phyloP scores from a whole-genome alignment of 2,113 vertebrate genomes.

The Panthera leo region DNA sequence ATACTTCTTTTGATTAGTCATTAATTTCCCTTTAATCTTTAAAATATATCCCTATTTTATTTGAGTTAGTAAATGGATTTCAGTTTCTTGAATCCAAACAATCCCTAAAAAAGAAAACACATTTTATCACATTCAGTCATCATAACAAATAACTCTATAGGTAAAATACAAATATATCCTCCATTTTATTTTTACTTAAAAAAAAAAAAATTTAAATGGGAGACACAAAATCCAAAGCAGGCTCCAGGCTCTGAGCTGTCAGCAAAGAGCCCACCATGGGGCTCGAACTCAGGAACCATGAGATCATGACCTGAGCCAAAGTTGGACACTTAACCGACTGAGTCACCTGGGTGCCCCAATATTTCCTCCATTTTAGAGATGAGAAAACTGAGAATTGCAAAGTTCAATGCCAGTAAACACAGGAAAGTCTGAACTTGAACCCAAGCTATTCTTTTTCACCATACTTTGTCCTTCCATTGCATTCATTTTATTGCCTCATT shows the following conservation, averaged over 20 bases:
- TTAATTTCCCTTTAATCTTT: not conserved
- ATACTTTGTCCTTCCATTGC: not conserved
- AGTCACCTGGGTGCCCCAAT: not conserved
- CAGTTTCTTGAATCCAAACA: not conserved
- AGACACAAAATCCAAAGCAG: too few species aligned
- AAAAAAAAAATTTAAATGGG: too few species aligned
- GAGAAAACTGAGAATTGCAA: not conserved
- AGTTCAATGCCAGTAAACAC: not conserved
- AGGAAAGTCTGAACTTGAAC: not conserved
- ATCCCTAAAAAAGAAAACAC: not conserved
- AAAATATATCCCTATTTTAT: not conserved
- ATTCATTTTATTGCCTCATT: not conserved
- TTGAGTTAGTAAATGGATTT: not conserved
- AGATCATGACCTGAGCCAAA: too few species aligned
- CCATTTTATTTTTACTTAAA: not conserved
- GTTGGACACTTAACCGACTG: too few species aligned
- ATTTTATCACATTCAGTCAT: not conserved
- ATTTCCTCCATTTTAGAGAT: not conserved
- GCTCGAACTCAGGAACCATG: too few species aligned
- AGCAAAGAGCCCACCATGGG: too few species aligned
- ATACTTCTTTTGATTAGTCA: not conserved
- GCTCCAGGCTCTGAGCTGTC: too few species aligned
- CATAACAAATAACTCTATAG: not conserved
- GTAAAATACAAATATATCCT: not conserved
- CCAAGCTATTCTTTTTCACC: not conserved